Base-by-base conservation (phyloP, 2,797 vertebrate genomes). In the Arrhamphus sclerolepis region DNA sequence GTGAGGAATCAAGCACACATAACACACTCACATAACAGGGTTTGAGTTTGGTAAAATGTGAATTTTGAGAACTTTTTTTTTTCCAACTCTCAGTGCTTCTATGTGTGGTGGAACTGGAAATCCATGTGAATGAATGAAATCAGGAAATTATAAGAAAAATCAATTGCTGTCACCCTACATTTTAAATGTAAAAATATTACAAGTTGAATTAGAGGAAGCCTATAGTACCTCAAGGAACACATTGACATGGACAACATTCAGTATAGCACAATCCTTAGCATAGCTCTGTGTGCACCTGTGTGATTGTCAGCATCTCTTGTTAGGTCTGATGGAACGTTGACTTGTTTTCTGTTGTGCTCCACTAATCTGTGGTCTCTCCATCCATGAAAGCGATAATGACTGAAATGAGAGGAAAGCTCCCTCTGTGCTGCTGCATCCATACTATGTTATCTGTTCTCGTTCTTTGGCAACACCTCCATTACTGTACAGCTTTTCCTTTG, bases 401-500 rank as follows among this genome's bases (percentile, higher is more conserved):
- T 71, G 73, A 83, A 79, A 51, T 60, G 42, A 74, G 62, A 73
- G 44, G n/a, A 75, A 81, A 68, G 62, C 58, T 48, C 67, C 71
- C 64, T 71, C 29, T 61, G 26, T 6, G 62, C 66, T 81, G 73
- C 65, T 80, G 57, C 73, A 69, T 75, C 77, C 64, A 31, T 57
- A 64, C 70, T 55, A 51, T 56, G 61, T 78, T 68, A 20, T 73
- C 26, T 70, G 63, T 72, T 81, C 67, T 81, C 51, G 72, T 63
- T 60, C 69, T 73, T 82, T 81, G 56, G 81, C 72, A 74, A 77
- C 75, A 68, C 76, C 64, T 71, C 49, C 54, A 78, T 75, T 74
- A 67, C 77, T 89, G 77, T 83, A 83, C 46, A 75, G 70, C 57
- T 61, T 87, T 89, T 88, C 82, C 79, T 83, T 84, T 85, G 56